A percentile compares a stretch with the other conserved stretches of the same genome.
Conservation (phyloP, 2,797 vertebrate species). For the Spinus pinus region DNA sequence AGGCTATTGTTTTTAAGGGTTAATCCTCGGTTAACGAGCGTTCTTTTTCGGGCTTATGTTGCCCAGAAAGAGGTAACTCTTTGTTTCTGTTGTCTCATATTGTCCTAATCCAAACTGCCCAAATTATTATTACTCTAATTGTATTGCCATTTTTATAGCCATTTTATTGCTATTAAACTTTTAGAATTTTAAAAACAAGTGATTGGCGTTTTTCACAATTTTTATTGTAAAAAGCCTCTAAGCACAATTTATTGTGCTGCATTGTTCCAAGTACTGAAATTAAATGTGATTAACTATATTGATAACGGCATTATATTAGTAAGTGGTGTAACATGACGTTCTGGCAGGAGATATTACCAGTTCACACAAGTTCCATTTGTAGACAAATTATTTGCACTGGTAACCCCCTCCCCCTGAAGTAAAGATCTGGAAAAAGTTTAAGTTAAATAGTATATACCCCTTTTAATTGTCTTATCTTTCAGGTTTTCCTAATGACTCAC, state of each 20-base stretch:
- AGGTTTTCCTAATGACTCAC: not conserved
- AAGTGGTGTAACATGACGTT: not conserved
- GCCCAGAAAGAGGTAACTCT: no score
- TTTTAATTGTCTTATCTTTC: not conserved
- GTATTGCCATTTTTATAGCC: no score
- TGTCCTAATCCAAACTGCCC: no score
- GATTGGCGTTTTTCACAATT: not conserved
- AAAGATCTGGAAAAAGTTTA: not conserved
- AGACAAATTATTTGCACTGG: not conserved
- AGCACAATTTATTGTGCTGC: not conserved
- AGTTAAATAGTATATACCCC: not conserved
- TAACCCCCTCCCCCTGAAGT: rapidly evolving
- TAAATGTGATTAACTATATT: not conserved
- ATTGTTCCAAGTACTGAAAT: not conserved
- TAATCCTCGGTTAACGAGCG: no score
- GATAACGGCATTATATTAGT: not conserved
- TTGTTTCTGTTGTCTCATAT: no score
- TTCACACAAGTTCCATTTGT: not conserved
- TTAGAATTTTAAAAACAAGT: no score
- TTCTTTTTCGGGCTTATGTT: no score
- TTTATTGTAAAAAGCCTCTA: not conserved
- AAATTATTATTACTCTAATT: no score
- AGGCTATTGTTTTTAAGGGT: no score
- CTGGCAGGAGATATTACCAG: not conserved
- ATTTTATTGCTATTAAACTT: no score